These are phyloP conservation scores for Hystrix brachyura DNA, from an alignment of 2,113 vertebrate genomes.

Conservation along the genomic window DNA sequence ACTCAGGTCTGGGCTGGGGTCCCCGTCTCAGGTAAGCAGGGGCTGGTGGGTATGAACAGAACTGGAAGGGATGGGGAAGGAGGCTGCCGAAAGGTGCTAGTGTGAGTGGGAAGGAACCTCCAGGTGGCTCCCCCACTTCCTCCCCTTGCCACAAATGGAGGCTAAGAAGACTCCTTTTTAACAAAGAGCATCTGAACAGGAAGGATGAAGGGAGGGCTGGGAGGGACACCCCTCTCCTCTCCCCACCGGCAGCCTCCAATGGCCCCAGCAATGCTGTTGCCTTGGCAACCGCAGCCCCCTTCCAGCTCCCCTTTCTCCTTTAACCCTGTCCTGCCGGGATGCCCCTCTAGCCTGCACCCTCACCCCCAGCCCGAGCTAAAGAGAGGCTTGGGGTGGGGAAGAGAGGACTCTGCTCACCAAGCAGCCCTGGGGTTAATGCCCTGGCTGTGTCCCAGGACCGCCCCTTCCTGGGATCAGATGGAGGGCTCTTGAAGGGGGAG, in stretches of 20 bases:
- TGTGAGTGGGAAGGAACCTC: background rate
- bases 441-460: background rate
- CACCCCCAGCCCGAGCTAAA: background rate
- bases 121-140: background rate
- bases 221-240: background rate
- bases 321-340: constrained; percentile 24
- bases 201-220: constrained; percentile 33
- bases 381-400: background rate
- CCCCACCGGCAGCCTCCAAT: constrained; percentile 9
- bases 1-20: background rate
- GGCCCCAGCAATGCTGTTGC: constrained; percentile 13
- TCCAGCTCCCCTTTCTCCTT: constrained; percentile 38
- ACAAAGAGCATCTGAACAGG: constrained; percentile 54
- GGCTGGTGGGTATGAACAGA: background rate
- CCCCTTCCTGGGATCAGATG: background rate
- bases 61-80: background rate
- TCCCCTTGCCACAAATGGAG: background rate
- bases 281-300: constrained; percentile 27
- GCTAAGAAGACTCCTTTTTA: background rate
- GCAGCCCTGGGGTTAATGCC: background rate
- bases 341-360: background rate
- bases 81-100: background rate
- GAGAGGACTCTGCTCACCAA: background rate
- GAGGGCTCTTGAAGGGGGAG: background rate
- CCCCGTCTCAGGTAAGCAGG: background rate